phyloP scores from a whole-genome alignment of 2,113 vertebrate genomes.

The Numida meleagris region DNA sequence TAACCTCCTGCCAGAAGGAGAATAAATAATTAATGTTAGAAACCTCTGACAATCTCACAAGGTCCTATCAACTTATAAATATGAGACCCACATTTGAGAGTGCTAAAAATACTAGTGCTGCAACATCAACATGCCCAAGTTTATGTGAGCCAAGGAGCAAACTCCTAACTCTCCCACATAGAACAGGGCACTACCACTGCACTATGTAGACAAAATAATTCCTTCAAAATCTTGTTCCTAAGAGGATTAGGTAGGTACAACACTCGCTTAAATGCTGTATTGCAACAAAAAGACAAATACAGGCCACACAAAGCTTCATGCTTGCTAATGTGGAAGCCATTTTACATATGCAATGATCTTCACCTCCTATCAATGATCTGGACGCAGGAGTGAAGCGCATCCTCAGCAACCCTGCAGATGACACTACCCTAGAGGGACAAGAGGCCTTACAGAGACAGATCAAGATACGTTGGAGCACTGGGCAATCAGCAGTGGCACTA shows the following conservation, averaged over 20 bases:
- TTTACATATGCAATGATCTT: not conserved
- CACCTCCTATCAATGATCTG: not conserved
- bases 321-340: not conserved
- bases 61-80: not conserved
- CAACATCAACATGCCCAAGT: not conserved
- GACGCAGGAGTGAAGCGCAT: not conserved
- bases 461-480: too few relatives aligned
- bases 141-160: rapidly evolving
- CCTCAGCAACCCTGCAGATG: not conserved
- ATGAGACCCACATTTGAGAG: not conserved
- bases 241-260: not conserved
- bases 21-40: slow-evolving; percentile 23
- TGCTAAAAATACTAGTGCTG: not conserved
- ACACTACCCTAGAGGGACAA: too few relatives aligned
- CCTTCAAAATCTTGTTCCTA: not conserved
- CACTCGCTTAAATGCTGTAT: not conserved
- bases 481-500: too few relatives aligned
- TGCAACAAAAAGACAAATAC: not conserved
- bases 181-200: not conserved
- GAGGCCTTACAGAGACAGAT: too few relatives aligned
- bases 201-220: not conserved
- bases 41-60: not conserved
- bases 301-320: not conserved
- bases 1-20: not conserved
- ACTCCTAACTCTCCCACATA: not conserved